Evolutionary conservation across 2,888 invertebrate genomes (phyloP), one percentile per base, ranked within the genome.

Genomic region (Ischnus inquisitorius): DNA sequence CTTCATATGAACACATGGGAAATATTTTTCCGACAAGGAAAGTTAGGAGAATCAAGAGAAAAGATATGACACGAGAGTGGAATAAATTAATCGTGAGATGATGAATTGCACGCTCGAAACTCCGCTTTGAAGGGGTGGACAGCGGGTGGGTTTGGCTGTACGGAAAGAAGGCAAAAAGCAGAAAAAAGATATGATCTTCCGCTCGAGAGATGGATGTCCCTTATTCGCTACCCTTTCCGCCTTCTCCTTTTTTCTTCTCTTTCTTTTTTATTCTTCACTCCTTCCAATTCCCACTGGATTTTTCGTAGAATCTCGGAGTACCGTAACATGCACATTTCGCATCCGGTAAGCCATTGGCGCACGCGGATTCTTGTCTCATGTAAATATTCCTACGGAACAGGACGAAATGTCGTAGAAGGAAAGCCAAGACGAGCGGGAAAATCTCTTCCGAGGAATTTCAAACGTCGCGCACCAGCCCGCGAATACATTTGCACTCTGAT

Each of bases 31-130:
- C 16, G 34, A 12, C 51, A 62, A 46, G 46, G 6, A 46, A 51
- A 46, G 22, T 19, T 48, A 16, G 5, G 64, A 51, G 51, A 39
- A 62, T 12, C 22, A 28, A 65, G 43, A 57, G 71, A 67, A 54
- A 46, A 51, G 60, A 82, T n/a, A n/a, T n/a, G 82, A 60, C 72
- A 60, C 80, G 65, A 78, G 87, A 89, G 88, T 87, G 84, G 89
- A 88, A 89, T 88, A 90, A 92, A 92, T 92, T 90, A 91, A 91
- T 92, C 89, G 91, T 90, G 89, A 87, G 88, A 92, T 92, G 91
- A 92, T 92, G 90, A 92, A 92, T 92, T 88, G 87, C 87, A 83
- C 80, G 82, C 82, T 86, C 48, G 69, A 77, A 48, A 65, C 14
- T 43, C 39, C 46, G 48, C 51, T 57, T 10, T 3, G 14, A 34